Evolutionary conservation across 2,797 vertebrate species (phyloP), one percentile per base, ranked within the genome.

Genomic region (Cirrhinus mrigala): DNA sequence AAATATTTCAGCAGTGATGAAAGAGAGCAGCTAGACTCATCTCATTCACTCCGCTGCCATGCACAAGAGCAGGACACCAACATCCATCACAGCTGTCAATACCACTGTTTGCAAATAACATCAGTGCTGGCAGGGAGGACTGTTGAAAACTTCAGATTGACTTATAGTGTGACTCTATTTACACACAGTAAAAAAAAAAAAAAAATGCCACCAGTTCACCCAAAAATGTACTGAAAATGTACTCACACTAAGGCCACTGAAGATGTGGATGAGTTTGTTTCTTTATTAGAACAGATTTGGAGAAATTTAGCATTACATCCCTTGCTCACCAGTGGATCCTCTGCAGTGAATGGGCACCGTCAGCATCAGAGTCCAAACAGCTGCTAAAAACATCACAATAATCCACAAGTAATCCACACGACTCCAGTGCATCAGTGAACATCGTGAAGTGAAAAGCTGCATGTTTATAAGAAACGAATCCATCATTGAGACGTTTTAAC

Each of bases 71-170:
- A 81, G 56, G 56, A 87, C 83, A 88, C 81, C 37, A 50, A 40
- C 83, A 89, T 89, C 87, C 83, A 85, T 89, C 89, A 88, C 60
- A 48, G 58, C 77, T 86, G 40, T 81, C 79, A 56, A 87, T 84
- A 78, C 80, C 54, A 44, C 56, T 64, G 60, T 79, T 82, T 52
- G 73, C 84, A 87, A 87, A 87, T 86, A 83, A 83, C 77, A 83
- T 83, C 88, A 86, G 66, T 44, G 33, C 71, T 81, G 83, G 4
- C 64, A 75, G 66, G 24, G 33, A 79, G 60, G 48, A 62, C 62
- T 58, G 48, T 15, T 81, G 66, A 83, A 60, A 18, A 73, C 71
- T 24, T 81, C 50, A 33, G 73, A 83, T 12, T 81, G 27, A 74
- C 48, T 54, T 62, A 48, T n/a, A 84, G 66, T 62, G 10, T 6